Evolutionary conservation across 2,888 invertebrate genomes (phyloP).

Genomic region (Chelonus formosanus): DNA sequence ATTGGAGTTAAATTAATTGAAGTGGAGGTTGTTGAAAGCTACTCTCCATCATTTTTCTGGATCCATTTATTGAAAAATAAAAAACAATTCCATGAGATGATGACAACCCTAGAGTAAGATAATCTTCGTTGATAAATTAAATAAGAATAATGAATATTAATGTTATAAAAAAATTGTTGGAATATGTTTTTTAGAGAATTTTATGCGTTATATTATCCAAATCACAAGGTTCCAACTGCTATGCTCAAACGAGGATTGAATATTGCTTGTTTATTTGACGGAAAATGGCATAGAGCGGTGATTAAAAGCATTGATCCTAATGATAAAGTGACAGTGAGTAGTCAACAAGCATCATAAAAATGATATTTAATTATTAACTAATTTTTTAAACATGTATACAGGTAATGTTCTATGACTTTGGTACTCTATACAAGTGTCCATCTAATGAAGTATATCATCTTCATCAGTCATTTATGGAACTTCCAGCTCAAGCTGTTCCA

Average conservation of each 20-base stretch:
- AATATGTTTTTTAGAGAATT: slow-evolving; percentile 45
- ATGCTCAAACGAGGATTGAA: slow-evolving; percentile 54
- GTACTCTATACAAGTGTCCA: slow-evolving; percentile 53
- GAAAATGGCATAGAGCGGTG: slow-evolving; percentile 57
- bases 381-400: slow-evolving; percentile 36
- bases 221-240: slow-evolving; percentile 50
- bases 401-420: slow-evolving; percentile 61
- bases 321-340: slow-evolving; percentile 52
- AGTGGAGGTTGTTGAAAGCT: slow-evolving; percentile 53
- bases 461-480: slow-evolving; percentile 50
- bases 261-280: slow-evolving; percentile 53
- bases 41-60: slow-evolving; percentile 60
- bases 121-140: neutral
- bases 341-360: neutral
- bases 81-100: slow-evolving; percentile 46
- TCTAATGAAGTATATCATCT: slow-evolving; percentile 51
- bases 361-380: neutral
- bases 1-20: slow-evolving; percentile 29
- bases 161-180: too few relatives aligned
- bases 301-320: slow-evolving; percentile 54
- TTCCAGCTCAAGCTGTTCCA: slow-evolving; percentile 59
- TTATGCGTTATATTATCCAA: slow-evolving; percentile 40
- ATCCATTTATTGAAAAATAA: slow-evolving; percentile 48
- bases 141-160: too few relatives aligned
- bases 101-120: slow-evolving; percentile 51